Percentiles rank a stretch among this genome's conserved stretches.
These are phyloP conservation scores for Omphaloscelis lunosa DNA, from an alignment of 2,888 invertebrate species.

Conservation along the genomic window DNA sequence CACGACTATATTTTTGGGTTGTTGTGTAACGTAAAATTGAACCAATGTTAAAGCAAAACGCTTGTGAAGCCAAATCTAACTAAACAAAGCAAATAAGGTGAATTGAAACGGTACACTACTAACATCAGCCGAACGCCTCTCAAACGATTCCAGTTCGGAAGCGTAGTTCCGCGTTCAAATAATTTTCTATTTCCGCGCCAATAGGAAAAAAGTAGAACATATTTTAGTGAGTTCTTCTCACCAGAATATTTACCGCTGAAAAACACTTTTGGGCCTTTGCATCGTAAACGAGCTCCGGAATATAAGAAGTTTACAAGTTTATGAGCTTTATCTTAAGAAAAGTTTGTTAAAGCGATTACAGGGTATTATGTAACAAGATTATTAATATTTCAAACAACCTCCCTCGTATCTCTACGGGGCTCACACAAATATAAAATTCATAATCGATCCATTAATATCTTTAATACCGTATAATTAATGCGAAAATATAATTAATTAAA, in stretches of 20 bases:
- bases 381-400: conserved; percentile 45
- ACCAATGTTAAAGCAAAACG: conserved; percentile 5
- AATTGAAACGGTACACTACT: conserved; percentile 43
- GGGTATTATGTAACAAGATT: conserved; percentile 32
- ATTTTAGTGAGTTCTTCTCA: conserved; percentile 51
- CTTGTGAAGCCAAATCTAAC: conserved; percentile 7
- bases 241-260: conserved; percentile 40
- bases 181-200: conserved; percentile 66
- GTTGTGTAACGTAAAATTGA: not conserved
- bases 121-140: conserved; percentile 65
- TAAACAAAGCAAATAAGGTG: conserved; percentile 39
- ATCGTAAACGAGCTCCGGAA: conserved; percentile 47
- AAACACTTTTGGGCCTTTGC: conserved; percentile 52
- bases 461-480: not conserved
- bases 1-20: not conserved
- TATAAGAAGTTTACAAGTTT: conserved; percentile 44
- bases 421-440: not conserved
- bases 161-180: conserved; percentile 65
- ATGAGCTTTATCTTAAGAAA: conserved; percentile 41
- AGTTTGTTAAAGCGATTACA: conserved; percentile 37
- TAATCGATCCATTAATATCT: conserved; percentile 7
- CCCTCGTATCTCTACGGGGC: not conserved
- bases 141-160: conserved; percentile 65
- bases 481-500: not conserved
- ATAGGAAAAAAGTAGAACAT: conserved; percentile 64